Evolutionary conservation across 2,888 invertebrate genomes (phyloP).

Genomic region (Sycophila texana): DNA sequence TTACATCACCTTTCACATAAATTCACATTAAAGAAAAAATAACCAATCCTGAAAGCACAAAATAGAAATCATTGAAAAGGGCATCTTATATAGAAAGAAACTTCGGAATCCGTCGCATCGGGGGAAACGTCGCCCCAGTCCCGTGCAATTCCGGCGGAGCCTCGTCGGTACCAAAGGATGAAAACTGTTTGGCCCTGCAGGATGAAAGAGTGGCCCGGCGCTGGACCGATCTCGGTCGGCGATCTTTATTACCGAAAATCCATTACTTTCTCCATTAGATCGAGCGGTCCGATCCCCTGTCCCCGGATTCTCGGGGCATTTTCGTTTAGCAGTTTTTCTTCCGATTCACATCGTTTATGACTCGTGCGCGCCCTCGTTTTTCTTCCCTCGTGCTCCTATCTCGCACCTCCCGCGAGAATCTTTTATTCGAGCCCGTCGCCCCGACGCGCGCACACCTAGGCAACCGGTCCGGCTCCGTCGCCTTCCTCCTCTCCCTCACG

Average conservation of each 20-base stretch:
- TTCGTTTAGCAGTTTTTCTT: slow-evolving; percentile 76
- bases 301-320: slow-evolving; percentile 66
- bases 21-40: too few species aligned
- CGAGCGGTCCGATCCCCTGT: slow-evolving; percentile 58
- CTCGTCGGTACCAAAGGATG: slow-evolving; percentile 48
- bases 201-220: neutral
- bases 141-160: neutral
- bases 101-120: too few species aligned
- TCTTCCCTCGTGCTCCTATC: slow-evolving; percentile 34
- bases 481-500: neutral
- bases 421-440: slow-evolving; percentile 42
- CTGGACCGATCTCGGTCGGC: slow-evolving; percentile 68
- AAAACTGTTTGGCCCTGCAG: slow-evolving; percentile 47
- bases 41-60: too few species aligned
- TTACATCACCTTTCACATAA: too few species aligned
- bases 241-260: slow-evolving; percentile 75
- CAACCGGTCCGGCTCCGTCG: slow-evolving; percentile 17
- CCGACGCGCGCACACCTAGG: slow-evolving; percentile 47
- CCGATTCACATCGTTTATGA: slow-evolving; percentile 72
- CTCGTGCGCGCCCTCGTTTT: slow-evolving; percentile 49
- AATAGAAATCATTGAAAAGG: too few species aligned
- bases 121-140: too few species aligned
- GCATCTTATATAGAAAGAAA: too few species aligned
- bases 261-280: slow-evolving; percentile 75
- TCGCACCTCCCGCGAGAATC: slow-evolving; percentile 37